A percentile compares a stretch with the other conserved stretches of the same genome.
phyloP scores from a whole-genome alignment of 2,888 invertebrate genomes.

The Synergus itoensis region DNA sequence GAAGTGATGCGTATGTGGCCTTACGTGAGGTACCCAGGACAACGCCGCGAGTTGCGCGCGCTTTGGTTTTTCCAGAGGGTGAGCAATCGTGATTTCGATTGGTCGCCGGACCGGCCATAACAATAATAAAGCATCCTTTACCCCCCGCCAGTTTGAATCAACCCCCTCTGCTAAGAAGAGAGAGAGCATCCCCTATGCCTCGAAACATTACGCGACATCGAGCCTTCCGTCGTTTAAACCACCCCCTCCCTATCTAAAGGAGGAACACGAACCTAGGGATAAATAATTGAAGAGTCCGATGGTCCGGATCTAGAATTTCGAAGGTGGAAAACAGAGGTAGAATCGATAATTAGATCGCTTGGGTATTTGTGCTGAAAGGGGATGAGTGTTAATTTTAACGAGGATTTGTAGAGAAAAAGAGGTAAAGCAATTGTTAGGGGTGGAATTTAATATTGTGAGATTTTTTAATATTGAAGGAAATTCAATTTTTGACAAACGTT shows the following conservation, averaged over 20 bases:
- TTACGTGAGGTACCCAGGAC: constrained; percentile 71
- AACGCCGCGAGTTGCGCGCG: constrained; percentile 53
- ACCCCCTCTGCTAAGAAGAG: constrained; percentile 12
- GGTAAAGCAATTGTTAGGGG: neutral
- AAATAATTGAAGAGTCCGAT: constrained; percentile 33
- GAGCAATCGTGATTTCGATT: constrained; percentile 59
- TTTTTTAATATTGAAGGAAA: neutral
- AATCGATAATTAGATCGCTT: constrained; percentile 1
- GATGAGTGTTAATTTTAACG: neutral
- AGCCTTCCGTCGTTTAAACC: constrained; percentile 33
- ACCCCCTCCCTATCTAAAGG: constrained; percentile 3
- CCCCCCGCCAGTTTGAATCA: constrained; percentile 37
- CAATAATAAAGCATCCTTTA: constrained; percentile 56
- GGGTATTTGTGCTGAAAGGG: neutral
- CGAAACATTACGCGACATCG: constrained; percentile 37
- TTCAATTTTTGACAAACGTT: neutral
- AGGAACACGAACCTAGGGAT: constrained; percentile 32
- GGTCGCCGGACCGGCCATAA: constrained; percentile 58
- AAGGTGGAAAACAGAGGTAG: constrained; percentile 5
- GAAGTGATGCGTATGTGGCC: constrained; percentile 75
- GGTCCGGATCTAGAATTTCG: constrained; percentile 7
- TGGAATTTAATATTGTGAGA: neutral
- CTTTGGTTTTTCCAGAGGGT: constrained; percentile 49
- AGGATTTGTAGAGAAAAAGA: neutral
- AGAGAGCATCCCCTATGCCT: constrained; percentile 25